Conservation (phyloP, 2,797 vertebrate genomes). For the Myiotriccus ornatus region DNA sequence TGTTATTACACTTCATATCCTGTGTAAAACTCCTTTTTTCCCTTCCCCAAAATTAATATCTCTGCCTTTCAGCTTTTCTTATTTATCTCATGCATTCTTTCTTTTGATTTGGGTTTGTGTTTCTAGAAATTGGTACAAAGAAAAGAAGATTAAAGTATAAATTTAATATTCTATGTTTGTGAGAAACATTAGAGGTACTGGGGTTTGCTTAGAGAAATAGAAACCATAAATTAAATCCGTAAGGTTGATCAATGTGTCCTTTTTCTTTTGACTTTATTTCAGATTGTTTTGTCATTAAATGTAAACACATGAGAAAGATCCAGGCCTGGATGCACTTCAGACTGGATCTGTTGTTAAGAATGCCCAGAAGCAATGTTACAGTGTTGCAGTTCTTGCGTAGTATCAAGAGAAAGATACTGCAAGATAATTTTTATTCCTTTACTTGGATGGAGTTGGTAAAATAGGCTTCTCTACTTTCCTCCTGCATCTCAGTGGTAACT, state of each 20-base stretch:
- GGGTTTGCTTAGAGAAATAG: fast-evolving
- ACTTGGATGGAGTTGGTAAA: background rate
- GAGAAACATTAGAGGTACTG: background rate
- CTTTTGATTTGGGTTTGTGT: background rate
- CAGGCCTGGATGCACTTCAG: background rate
- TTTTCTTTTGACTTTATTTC: background rate
- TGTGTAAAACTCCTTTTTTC: background rate
- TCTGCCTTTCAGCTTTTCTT: background rate
- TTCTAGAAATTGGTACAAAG: background rate
- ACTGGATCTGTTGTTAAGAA: background rate
- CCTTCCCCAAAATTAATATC: background rate
- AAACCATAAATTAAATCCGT: background rate
- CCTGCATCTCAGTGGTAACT: background rate
- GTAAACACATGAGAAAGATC: background rate
- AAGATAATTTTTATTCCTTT: background rate
- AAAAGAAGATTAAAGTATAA: background rate
- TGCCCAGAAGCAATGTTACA: background rate
- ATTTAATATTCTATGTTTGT: background rate
- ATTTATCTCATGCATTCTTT: background rate
- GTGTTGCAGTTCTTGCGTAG: background rate
- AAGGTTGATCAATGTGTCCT: background rate
- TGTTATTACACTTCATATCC: background rate
- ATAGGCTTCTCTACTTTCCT: background rate
- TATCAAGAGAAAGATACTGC: background rate
- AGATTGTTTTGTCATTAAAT: background rate